Base-by-base conservation (phyloP, 53 echinoderm and acorn worm species). In the Luidia sarsii region DNA sequence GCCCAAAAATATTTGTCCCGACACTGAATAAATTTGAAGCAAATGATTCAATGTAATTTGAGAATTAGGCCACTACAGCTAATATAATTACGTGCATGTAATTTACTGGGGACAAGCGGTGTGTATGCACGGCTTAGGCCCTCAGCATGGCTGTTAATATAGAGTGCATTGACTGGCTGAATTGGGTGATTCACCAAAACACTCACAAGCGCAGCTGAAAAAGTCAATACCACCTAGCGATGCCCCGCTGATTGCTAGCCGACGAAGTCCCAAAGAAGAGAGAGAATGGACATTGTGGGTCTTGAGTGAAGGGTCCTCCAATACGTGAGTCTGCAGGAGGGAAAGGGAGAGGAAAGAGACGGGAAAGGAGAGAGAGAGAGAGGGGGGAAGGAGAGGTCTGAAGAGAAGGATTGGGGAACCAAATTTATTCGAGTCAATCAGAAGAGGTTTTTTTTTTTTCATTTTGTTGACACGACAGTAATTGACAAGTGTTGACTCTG, bases 401-500 rank as follows among this genome's bases (percentile, higher is more conserved):
- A 33, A 35, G 33, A 63, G 20, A 63, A n/a, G 43, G 67, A 13
- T 66, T n/a, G 18, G 37, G 55, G 54, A 56, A 39, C 53, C 29
- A 56, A 72, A 72, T 53, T 54, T 72, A 72, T 72, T 72, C 72
- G 24, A 72, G 72, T 72, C 72, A 72, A 72, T 54, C 72, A 72
- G 72, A 54, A 33, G 13, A 50, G 33, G 25, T 62, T 70, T 53
- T 53, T 3, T 57, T 35, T 65, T 65, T 20, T 64, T 19, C 39
- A 70, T 70, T 72, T 72, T 72, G 72, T 72, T 72, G 72, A 72
- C 72, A 53, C 72, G 56, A 54, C 72, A 72, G 72, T 72, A 72
- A 72, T 72, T 72, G 72, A 72, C 72, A 72, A 72, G 72, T 72
- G 72, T 72, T 72, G 72, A 72, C 72, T 72, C 72, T 72, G 72